phyloP scores from a whole-genome alignment of 2,113 vertebrate genomes.

The Himantopus leucocephalus region DNA sequence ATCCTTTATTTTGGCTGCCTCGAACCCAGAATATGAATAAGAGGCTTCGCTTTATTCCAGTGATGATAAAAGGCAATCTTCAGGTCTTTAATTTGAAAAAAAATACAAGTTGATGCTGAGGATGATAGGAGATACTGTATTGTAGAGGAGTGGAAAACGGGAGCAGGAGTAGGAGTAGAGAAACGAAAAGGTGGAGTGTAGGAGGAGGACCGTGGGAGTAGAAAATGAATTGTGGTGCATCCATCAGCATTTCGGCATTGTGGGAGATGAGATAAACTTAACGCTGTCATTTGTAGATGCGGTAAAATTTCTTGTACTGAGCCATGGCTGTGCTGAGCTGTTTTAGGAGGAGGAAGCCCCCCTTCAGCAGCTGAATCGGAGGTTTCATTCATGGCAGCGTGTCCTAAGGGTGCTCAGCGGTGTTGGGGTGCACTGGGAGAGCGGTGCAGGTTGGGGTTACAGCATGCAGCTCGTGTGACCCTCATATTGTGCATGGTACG shows the following conservation, averaged over 20 bases:
- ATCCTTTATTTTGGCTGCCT: conserved; percentile 57
- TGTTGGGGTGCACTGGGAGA: not conserved
- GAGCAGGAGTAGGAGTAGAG: conserved; percentile 59
- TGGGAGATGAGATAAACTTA: conserved; percentile 57
- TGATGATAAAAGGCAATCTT: conserved; percentile 50
- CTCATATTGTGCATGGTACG: not conserved
- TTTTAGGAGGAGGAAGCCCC: not conserved
- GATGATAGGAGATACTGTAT: conserved; percentile 20
- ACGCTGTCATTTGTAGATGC: conserved; percentile 16
- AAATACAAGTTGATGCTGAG: not conserved
- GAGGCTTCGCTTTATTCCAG: not conserved
- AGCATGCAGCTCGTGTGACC: accelerated
- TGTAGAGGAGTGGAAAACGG: conserved; percentile 43
- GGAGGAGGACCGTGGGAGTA: conserved; percentile 58
- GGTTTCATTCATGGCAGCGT: accelerated
- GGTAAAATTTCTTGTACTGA: conserved; percentile 3
- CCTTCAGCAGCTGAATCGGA: not conserved
- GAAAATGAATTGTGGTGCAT: conserved; percentile 61
- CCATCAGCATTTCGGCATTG: conserved; percentile 48
- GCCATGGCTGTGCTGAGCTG: not conserved
- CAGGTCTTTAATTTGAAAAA: conserved; percentile 1
- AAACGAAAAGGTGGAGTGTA: conserved; percentile 66
- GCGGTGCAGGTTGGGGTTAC: not conserved
- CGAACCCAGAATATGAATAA: not conserved
- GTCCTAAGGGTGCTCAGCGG: not conserved